Evolutionary conservation across 2,888 invertebrate genomes (phyloP), one percentile per base, ranked within the genome.

Genomic region (Xestia sexstrigata): DNA sequence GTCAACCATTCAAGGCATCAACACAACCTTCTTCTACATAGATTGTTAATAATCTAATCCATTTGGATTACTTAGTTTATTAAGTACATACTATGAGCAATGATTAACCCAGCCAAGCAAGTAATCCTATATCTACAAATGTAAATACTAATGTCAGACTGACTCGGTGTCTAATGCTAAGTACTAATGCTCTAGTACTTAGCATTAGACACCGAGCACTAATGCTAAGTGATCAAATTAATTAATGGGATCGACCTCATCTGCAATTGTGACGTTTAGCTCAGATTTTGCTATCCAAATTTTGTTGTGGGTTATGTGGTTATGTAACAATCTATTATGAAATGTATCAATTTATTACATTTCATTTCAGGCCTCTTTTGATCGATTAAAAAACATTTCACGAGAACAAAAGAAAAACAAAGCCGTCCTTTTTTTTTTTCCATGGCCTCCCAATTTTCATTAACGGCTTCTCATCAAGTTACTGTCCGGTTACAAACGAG

Each of bases 401-500:
- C 1, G 2, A 39, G 45, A 76, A 82, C 62, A 82, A 82, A 65
- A 49, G 47, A 76, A 63, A 26, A 52, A 45, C 15, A 20, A 45
- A 67, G 0, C 23, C 9, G 17, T 70, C 42, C 7, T 60, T 66
- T 70, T 82, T 82, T 52, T 60, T 66, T 70, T 82, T 82, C 47
- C 39, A 68, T 66, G 80, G 63, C 68, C 35, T 8, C 69, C 58
- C 35, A 66, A 81, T 66, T 82, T 72, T 85, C 76, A 82, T 71
- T 81, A 70, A 65, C 35, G 63, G 35, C 35, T 42, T 35, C 39
- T 60, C 82, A 76, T 63, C 70, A 71, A 30, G 47, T 13, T 20
- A 23, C 68, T 49, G 70, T n/a, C 66, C 42, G 8, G 58, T 45
- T 45, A 62, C 55, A 76, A 81, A 82, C 65, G 70, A 76, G 84